Evolutionary conservation across 2,113 vertebrate species (phyloP).

Genomic region (Peromyscus maniculatus): DNA sequence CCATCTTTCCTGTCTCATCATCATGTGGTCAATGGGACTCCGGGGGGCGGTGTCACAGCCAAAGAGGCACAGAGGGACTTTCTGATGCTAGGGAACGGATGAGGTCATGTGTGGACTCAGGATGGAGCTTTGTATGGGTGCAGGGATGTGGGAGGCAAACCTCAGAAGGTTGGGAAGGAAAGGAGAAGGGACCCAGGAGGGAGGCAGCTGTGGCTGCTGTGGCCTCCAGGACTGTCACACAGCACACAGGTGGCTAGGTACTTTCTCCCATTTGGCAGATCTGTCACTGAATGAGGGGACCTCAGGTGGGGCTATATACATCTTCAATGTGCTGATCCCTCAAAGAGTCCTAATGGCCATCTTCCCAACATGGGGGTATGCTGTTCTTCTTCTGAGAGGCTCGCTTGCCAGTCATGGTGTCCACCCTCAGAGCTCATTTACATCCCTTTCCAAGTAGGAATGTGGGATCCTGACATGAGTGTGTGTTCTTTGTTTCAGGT

Average conservation of each 20-base stretch:
- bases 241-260: not conserved
- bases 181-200: accelerated
- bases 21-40: not conserved
- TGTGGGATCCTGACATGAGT: too few relatives aligned
- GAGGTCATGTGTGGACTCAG: not conserved
- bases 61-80: not conserved
- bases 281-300: accelerated
- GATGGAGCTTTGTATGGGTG: not conserved
- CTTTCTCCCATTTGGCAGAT: too few relatives aligned
- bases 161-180: not conserved
- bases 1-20: not conserved
- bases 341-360: not conserved
- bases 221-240: not conserved
- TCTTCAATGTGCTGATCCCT: not conserved
- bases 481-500: too few relatives aligned
- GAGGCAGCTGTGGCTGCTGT: not conserved
- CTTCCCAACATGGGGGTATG: not conserved
- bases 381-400: not conserved
- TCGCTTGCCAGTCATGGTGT: too few relatives aligned
- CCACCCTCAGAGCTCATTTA: too few relatives aligned
- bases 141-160: too few relatives aligned
- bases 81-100: not conserved
- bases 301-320: not conserved
- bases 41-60: not conserved
- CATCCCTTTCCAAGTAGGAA: too few relatives aligned